A percentile compares a stretch with the other conserved stretches of the same genome.
Conservation (phyloP, 1,140 invertebrate species). For the Venturia canescens region DNA sequence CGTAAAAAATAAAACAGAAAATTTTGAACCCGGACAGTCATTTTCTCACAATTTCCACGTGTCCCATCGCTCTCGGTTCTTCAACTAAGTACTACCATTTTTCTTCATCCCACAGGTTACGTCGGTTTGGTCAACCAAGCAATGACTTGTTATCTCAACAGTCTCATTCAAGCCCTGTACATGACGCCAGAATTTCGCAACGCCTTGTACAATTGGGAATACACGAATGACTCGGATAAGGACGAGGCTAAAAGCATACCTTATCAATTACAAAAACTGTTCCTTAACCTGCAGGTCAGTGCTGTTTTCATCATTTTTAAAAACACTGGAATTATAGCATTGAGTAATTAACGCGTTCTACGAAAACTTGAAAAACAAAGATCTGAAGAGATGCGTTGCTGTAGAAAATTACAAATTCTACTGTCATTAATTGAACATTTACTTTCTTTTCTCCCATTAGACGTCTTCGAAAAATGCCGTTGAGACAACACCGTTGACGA, state of each 20-base stretch:
- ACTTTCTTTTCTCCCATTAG: constrained; percentile 68
- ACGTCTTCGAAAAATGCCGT: constrained; percentile 86
- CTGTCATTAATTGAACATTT: background rate
- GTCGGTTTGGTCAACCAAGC: constrained; percentile 95
- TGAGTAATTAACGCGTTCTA: too few species aligned
- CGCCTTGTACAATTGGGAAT: constrained; percentile 92
- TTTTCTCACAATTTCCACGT: too few species aligned
- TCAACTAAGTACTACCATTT: background rate
- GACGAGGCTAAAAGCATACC: constrained; percentile 87
- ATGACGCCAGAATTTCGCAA: constrained; percentile 98
- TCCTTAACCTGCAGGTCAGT: constrained; percentile 89
- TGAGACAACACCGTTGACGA: constrained; percentile 92
- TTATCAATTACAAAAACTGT: constrained; percentile 92
- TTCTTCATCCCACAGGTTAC: constrained; percentile 78
- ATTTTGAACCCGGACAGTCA: too few species aligned
- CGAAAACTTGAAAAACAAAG: too few species aligned
- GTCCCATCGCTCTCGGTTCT: too few species aligned
- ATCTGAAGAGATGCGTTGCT: too few species aligned
- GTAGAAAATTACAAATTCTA: too few species aligned
- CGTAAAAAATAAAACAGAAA: too few species aligned
- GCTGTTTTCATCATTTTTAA: background rate
- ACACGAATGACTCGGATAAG: constrained; percentile 80
- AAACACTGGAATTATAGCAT: background rate
- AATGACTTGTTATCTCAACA: constrained; percentile 97
- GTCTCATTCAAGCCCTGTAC: constrained; percentile 91